A percentile compares a stretch with the other conserved stretches of the same genome.
Conservation (phyloP, 2,797 vertebrate genomes). For the Platalea minor region DNA sequence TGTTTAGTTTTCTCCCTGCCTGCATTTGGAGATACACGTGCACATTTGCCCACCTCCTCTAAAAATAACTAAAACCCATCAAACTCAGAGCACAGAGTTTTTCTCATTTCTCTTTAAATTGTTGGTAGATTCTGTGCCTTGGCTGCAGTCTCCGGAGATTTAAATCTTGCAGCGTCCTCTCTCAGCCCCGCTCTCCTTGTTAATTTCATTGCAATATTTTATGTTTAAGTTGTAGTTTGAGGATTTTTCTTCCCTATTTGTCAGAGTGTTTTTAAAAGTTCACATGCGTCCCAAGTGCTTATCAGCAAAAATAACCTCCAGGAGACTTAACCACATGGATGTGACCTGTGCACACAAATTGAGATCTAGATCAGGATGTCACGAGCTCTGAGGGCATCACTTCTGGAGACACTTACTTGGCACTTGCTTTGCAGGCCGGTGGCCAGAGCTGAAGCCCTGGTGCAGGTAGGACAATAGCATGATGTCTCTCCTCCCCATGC, state of each 20-base stretch:
- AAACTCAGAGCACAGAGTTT: not conserved
- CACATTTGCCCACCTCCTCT: not conserved
- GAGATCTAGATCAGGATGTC: not conserved
- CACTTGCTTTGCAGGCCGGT: not conserved
- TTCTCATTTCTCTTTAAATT: not conserved
- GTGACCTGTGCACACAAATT: not conserved
- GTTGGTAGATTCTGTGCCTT: not conserved
- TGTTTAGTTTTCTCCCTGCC: not conserved
- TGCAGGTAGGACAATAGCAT: not conserved
- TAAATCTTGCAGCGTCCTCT: not conserved
- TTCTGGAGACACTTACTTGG: not conserved
- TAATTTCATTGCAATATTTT: not conserved
- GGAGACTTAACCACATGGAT: not conserved
- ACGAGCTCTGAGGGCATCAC: not conserved
- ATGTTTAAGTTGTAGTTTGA: not conserved
- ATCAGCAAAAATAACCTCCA: not conserved
- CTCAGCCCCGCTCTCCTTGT: not conserved
- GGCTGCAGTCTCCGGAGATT: not conserved
- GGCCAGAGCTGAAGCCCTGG: not conserved
- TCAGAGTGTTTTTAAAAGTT: not conserved
- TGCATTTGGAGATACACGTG: not conserved
- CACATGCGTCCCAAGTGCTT: not conserved
- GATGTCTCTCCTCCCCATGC: not conserved
- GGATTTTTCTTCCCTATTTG: not conserved
- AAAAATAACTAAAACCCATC: not conserved